These are phyloP conservation scores for Trichosurus vulpecula DNA, from an alignment of 2,797 vertebrate species.

Conservation along the genomic window DNA sequence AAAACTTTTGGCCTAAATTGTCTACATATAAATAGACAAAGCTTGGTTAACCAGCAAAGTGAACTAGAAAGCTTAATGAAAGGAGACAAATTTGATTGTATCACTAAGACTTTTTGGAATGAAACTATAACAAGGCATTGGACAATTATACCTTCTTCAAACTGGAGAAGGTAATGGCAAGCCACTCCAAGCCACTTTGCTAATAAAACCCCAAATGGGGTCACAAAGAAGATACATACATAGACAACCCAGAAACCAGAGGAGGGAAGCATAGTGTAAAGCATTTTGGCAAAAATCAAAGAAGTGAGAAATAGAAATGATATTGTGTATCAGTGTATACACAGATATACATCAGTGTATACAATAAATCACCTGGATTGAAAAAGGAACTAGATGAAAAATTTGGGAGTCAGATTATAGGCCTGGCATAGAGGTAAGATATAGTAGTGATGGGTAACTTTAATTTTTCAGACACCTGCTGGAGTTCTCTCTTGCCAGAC, in stretches of 20 bases:
- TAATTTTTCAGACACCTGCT: not conserved
- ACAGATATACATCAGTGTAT: not conserved
- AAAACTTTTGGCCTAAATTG: not conserved
- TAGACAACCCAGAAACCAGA: not conserved
- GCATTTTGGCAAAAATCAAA: not conserved
- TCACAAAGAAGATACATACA: not conserved
- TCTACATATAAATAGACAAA: not conserved
- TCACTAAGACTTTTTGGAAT: not conserved
- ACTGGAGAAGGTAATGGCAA: not conserved
- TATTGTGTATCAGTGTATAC: not conserved
- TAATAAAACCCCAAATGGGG: not conserved
- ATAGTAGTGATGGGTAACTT: not conserved
- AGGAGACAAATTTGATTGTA: not conserved
- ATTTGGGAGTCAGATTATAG: not conserved
- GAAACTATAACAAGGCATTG: not conserved
- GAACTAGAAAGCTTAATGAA: not conserved
- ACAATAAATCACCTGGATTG: not conserved
- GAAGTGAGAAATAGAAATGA: not conserved
- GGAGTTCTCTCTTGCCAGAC: not conserved
- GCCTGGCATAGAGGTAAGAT: not conserved
- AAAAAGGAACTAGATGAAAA: not conserved
- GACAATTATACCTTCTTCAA: not conserved
- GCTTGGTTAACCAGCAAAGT: not conserved
- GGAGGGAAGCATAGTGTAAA: not conserved
- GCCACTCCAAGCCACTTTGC: not conserved